A percentile compares a stretch with the other conserved stretches of the same genome.
These are phyloP conservation scores for Sciurus niger DNA, from an alignment of 2,113 vertebrate species.

Conservation along the genomic window DNA sequence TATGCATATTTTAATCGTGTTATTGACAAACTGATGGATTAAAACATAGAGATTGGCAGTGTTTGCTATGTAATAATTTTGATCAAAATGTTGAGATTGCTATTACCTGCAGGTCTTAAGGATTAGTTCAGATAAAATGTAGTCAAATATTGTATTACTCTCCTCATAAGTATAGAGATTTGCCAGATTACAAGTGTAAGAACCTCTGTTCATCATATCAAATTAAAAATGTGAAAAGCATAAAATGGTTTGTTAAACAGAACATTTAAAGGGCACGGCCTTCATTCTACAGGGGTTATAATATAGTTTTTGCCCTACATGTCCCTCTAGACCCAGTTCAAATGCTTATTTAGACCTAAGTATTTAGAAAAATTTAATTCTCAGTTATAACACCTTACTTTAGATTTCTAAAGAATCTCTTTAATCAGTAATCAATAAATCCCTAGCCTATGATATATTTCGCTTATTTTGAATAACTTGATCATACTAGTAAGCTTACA, in stretches of 20 bases:
- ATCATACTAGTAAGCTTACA: neutral
- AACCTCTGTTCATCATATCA: neutral
- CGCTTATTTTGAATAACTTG: neutral
- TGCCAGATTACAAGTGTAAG: neutral
- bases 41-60: neutral
- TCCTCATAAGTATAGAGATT: neutral
- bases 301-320: neutral
- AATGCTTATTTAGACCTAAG: neutral
- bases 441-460: too few species aligned
- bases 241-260: neutral
- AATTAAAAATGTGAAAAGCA: neutral
- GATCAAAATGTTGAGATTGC: neutral
- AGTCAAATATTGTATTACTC: neutral
- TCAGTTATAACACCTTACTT: neutral
- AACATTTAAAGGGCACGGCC: neutral
- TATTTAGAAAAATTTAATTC: neutral
- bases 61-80: neutral
- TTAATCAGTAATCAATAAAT: neutral
- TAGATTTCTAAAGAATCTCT: neutral
- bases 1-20: neutral
- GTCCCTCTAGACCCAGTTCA: neutral
- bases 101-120: too few species aligned
- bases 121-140: neutral
- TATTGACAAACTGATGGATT: neutral
- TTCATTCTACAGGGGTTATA: neutral